Conservation (phyloP, 2,797 vertebrate species). For the Momotus momota region DNA sequence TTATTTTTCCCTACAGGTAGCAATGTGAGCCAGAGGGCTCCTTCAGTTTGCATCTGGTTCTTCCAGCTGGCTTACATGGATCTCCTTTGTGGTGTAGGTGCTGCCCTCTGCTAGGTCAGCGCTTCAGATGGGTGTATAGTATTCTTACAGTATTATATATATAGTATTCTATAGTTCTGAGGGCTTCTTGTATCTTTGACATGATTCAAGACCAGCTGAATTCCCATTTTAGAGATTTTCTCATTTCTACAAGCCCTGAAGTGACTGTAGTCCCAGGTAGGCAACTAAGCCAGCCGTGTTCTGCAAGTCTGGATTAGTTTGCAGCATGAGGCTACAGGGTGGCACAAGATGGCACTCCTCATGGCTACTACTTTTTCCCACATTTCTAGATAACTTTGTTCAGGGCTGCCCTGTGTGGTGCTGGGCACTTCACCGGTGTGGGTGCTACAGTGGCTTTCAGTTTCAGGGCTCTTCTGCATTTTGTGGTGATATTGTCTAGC, state of each 20-base stretch:
- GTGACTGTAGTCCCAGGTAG: background rate
- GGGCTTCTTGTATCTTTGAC: background rate
- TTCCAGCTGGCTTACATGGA: background rate
- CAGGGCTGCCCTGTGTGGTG: background rate
- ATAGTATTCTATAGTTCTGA: background rate
- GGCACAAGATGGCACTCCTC: background rate
- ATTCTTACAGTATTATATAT: background rate
- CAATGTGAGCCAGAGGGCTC: background rate
- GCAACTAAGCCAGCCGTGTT: background rate
- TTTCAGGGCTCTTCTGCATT: background rate
- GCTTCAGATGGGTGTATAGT: background rate
- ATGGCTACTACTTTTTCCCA: background rate
- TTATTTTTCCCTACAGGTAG: constrained; percentile 17
- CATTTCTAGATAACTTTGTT: background rate
- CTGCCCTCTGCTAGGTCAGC: background rate
- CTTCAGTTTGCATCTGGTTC: background rate
- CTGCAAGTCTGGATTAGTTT: background rate
- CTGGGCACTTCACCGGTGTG: background rate
- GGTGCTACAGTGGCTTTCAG: background rate
- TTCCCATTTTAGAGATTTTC: background rate
- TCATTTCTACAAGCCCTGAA: background rate
- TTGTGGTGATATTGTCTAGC: background rate
- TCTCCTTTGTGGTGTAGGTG: background rate
- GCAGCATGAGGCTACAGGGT: background rate
- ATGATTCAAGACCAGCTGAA: background rate